Percentiles rank a stretch among this genome's conserved stretches.
These are phyloP conservation scores for Megamerina dolium DNA, from an alignment of 2,888 invertebrate genomes.

Conservation along the genomic window DNA sequence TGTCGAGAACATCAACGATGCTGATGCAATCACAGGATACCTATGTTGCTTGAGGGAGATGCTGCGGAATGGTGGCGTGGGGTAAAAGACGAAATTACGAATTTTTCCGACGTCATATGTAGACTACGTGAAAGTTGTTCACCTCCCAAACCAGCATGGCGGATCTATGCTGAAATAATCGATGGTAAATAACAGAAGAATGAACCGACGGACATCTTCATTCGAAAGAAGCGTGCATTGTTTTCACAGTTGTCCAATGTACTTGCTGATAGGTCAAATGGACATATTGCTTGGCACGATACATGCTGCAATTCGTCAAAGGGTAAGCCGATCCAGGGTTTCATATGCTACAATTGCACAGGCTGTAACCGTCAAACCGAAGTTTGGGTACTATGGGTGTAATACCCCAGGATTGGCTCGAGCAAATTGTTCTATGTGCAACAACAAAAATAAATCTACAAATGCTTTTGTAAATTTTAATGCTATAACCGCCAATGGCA, in stretches of 20 bases:
- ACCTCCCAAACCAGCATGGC: conserved; percentile 8
- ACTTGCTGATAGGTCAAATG: conserved; percentile 4
- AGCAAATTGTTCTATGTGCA: conserved; percentile 14
- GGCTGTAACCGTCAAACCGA: too few species aligned
- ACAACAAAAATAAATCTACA: conserved; percentile 3
- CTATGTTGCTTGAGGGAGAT: too few species aligned
- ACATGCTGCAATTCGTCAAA: conserved; percentile 2
- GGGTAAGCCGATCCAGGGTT: conserved; percentile 7
- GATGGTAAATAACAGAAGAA: conserved; percentile 7
- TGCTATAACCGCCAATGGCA: background rate
- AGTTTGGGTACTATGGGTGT: conserved; percentile 16
- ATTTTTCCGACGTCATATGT: background rate
- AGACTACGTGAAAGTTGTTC: background rate
- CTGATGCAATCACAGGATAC: too few species aligned
- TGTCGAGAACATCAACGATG: too few species aligned
- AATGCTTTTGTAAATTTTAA: conserved; percentile 10
- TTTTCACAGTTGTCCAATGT: background rate
- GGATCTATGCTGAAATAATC: too few species aligned
- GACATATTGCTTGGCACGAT: conserved; percentile 9
- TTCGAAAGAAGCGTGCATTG: conserved; percentile 2
- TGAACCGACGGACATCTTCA: conserved; percentile 4
- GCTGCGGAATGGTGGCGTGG: too few species aligned
- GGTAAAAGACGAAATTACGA: too few species aligned
- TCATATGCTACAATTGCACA: too few species aligned
- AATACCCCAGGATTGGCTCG: conserved; percentile 11